Conservation (phyloP, 2,797 vertebrate species). For the Myotis planiceps region DNA sequence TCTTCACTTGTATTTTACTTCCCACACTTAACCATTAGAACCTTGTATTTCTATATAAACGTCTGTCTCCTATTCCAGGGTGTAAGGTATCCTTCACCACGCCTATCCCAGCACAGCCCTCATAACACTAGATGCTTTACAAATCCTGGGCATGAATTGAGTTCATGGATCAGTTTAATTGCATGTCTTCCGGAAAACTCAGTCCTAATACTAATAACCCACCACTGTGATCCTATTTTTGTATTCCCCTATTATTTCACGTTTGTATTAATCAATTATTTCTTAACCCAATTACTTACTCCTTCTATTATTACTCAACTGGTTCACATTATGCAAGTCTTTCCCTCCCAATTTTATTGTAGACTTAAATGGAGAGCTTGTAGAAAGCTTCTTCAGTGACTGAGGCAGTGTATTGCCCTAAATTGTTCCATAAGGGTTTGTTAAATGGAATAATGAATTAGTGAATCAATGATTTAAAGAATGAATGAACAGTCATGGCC, state of each 20-base stretch:
- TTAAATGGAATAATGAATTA: not conserved
- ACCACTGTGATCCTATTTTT: not conserved
- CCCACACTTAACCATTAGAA: not conserved
- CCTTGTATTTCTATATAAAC: not conserved
- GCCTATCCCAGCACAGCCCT: not conserved
- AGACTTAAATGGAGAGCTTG: not conserved
- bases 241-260: not conserved
- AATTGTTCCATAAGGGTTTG: not conserved
- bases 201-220: not conserved
- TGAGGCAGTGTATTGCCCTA: not conserved
- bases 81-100: not conserved
- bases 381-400: not conserved
- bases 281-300: not conserved
- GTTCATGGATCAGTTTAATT: not conserved
- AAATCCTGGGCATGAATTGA: not conserved
- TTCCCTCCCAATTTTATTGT: not conserved
- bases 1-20: not conserved
- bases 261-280: not conserved
- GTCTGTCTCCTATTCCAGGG: not conserved
- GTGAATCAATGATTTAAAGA: not conserved
- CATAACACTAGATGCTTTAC: not conserved
- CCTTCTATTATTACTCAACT: not conserved
- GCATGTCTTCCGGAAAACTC: not conserved
- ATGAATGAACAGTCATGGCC: not conserved
- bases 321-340: not conserved